Evolutionary conservation across 35 echinoderm and acorn worm species (phyloP).

Genomic region (Hemicentrotus pulcherrimus): DNA sequence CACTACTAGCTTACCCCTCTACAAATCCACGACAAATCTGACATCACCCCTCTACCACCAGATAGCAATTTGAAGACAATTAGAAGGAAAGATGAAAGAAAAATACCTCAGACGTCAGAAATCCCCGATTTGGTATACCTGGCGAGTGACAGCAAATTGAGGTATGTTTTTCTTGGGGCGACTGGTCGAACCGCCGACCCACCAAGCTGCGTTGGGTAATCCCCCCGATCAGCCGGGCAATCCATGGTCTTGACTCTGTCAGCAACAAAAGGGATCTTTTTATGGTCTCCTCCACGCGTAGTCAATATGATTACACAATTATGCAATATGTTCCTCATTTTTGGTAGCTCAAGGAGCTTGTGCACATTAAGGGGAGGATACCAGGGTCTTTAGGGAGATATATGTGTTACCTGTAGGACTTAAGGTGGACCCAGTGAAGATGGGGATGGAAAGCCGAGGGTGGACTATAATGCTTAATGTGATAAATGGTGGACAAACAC

Average conservation of each 20-base stretch:
- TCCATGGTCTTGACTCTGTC: background rate
- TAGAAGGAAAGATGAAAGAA: conserved; percentile 51
- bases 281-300: background rate
- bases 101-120: conserved; percentile 26
- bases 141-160: background rate
- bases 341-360: background rate
- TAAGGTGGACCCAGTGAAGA: background rate
- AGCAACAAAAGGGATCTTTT: background rate
- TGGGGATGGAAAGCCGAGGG: background rate
- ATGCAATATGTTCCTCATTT: conserved; percentile 17
- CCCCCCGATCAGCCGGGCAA: background rate
- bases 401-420: background rate
- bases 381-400: background rate
- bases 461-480: background rate
- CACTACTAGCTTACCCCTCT: background rate
- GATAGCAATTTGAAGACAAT: conserved; percentile 50
- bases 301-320: background rate
- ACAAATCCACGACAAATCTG: conserved; percentile 11
- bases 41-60: background rate
- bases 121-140: conserved; percentile 32
- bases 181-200: background rate
- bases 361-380: background rate
- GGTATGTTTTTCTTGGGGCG: background rate
- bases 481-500: background rate
- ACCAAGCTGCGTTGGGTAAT: background rate